A percentile compares a stretch with the other conserved stretches of the same genome.
phyloP scores from a whole-genome alignment of 2,113 vertebrate species.

The Apteryx owenii region DNA sequence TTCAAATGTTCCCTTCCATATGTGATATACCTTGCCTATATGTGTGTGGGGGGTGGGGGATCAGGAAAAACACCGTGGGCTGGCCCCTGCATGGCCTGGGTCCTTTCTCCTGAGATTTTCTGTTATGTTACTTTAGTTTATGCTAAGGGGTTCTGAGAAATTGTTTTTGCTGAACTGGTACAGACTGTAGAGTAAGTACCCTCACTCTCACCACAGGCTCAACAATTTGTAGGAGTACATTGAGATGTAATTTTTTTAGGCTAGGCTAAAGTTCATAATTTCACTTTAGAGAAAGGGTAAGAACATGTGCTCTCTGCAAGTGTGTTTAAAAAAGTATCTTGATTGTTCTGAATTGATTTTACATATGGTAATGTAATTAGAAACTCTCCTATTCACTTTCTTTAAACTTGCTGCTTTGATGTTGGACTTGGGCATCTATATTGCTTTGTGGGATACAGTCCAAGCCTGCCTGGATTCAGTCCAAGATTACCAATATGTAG shows the following conservation, averaged over 20 bases:
- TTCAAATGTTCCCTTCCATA: background rate
- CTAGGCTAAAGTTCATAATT: background rate
- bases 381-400: constrained; percentile 3
- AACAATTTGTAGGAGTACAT: background rate
- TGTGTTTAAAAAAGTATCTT: background rate
- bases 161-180: background rate
- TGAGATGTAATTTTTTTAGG: background rate
- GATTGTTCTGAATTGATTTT: background rate
- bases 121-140: rapidly evolving
- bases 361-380: constrained; percentile 32
- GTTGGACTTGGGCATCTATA: background rate
- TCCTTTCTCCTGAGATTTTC: background rate
- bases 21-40: rapidly evolving
- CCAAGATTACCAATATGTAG: constrained; percentile 8
- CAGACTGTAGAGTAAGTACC: background rate
- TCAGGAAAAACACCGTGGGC: rapidly evolving
- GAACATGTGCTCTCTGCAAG: background rate
- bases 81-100: background rate
- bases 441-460: background rate
- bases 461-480: background rate
- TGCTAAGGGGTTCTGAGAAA: background rate
- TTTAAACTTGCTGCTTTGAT: constrained; percentile 44
- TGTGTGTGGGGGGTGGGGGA: background rate
- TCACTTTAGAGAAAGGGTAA: background rate
- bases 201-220: background rate